Percentiles rank a stretch among this genome's conserved stretches.
Conservation (phyloP, 1,140 invertebrate genomes). For the Zaprionus ornatus region DNA sequence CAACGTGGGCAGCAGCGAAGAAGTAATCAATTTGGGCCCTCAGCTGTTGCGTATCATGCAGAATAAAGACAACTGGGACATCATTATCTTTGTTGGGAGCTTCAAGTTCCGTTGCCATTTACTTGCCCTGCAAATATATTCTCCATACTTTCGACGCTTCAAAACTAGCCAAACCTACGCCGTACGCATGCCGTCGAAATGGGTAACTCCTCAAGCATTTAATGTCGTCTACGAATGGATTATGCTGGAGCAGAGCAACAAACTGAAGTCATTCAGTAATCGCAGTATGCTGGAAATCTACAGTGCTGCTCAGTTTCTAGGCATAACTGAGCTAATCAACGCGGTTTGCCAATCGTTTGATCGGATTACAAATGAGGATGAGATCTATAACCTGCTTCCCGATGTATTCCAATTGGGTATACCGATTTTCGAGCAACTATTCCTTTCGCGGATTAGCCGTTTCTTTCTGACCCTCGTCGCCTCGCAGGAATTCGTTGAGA, state of each 20-base stretch:
- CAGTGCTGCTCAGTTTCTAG: conserved; percentile 85
- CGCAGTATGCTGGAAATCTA: conserved; percentile 85
- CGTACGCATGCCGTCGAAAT: conserved; percentile 38
- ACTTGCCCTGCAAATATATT: conserved; percentile 34
- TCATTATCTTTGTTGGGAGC: conserved; percentile 29
- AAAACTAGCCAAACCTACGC: neutral
- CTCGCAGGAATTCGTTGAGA: conserved; percentile 88
- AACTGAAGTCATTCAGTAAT: conserved; percentile 85
- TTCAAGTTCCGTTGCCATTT: conserved; percentile 47
- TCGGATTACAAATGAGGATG: conserved; percentile 88
- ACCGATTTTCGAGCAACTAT: conserved; percentile 84
- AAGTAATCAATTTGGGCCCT: neutral
- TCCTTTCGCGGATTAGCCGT: conserved; percentile 89
- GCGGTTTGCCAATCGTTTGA: conserved; percentile 89
- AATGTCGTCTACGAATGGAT: conserved; percentile 90
- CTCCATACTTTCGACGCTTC: conserved; percentile 20
- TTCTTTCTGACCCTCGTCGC: conserved; percentile 90
- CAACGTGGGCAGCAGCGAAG: neutral
- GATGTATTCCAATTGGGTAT: conserved; percentile 84
- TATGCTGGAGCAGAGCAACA: conserved; percentile 87
- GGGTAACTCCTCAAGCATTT: conserved; percentile 87
- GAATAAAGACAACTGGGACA: neutral
- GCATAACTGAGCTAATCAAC: conserved; percentile 89
- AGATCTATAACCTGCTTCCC: conserved; percentile 88
- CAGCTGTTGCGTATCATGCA: neutral